Evolutionary conservation across 2,797 vertebrate genomes (phyloP).

Genomic region (Carduelis carduelis): DNA sequence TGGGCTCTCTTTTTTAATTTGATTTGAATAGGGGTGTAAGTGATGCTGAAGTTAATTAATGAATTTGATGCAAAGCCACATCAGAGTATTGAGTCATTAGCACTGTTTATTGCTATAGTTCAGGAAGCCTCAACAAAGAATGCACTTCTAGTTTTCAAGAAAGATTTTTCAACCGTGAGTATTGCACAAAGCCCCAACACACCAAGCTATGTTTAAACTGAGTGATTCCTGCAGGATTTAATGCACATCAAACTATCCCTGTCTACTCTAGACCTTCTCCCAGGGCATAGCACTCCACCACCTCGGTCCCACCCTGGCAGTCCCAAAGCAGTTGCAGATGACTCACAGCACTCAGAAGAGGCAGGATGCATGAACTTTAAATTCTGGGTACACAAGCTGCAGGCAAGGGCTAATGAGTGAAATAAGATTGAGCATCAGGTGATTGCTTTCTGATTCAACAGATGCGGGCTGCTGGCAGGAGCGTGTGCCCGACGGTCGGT

Average conservation of each 20-base stretch:
- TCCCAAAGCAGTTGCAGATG: neutral
- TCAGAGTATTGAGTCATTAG: neutral
- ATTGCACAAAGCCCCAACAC: accelerated
- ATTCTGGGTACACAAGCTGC: neutral
- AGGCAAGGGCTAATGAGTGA: neutral
- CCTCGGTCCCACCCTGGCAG: accelerated
- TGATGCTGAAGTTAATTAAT: neutral
- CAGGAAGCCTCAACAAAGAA: neutral
- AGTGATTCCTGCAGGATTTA: neutral
- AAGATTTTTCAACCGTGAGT: accelerated
- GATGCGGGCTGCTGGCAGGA: neutral
- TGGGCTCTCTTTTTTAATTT: neutral
- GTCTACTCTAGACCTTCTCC: neutral
- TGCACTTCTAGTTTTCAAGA: neutral
- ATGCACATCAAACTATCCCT: neutral
- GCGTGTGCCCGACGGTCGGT: neutral
- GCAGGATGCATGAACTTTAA: neutral
- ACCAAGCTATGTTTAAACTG: neutral
- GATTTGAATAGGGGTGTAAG: neutral
- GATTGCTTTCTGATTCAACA: conserved; percentile 17
- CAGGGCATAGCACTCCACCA: accelerated
- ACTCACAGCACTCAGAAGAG: neutral
- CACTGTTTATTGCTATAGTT: neutral
- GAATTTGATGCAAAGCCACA: neutral
- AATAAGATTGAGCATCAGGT: conserved; percentile 17